Base-by-base conservation (phyloP, 2,113 vertebrate genomes). In the Osmerus mordax region DNA sequence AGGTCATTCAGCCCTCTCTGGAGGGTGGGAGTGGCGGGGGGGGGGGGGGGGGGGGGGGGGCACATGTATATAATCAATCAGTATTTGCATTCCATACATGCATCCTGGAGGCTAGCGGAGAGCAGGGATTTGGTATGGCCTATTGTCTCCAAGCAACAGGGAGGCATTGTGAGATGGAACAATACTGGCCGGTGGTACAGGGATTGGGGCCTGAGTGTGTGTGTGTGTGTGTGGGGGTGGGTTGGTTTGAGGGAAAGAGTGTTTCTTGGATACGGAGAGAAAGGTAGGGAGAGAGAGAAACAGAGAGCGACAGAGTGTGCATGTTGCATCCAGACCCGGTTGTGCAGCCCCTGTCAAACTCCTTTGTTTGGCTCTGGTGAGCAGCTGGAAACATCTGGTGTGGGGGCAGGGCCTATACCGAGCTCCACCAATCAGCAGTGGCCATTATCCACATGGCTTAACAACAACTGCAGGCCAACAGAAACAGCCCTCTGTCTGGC, bases 301-400 rank as follows among this genome's bases (percentile, higher is more conserved):
- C 29, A 21, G 52, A 29, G 62, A 47, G 52, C 61, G 58, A 51
- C 28, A 59, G 62, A 28, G 63, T 18, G 70, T 36, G 52, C 71
- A 19, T 65, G 47, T 65, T 74, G 53, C 70, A 54, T 18, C 64
- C 69, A 36, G 32, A 5, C 41, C 41, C 41, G 12, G 41, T 69
- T 71, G 71, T 70, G 18, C 32, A 62, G 69, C 71, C 51, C 55
- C 21, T 32, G 18, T 64, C 67, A 60, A 19, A 70, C 52, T 69
- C 72, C 78, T 84, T 87, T 82, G 73, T 85, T 82, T 79, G 69
- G 32, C 73, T 63, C 56, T 67, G 69, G 65, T 77, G 76, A 80
- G 84, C 89, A 90, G 87, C 89, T 91, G 89, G 74, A 82, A 89
- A 90, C 89, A 90, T 92, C 89, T 91, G 89, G 83, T 75, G 28